These are phyloP conservation scores for Thalassaphorura encarpata DNA, from an alignment of 1,140 invertebrate genomes.

Conservation along the genomic window DNA sequence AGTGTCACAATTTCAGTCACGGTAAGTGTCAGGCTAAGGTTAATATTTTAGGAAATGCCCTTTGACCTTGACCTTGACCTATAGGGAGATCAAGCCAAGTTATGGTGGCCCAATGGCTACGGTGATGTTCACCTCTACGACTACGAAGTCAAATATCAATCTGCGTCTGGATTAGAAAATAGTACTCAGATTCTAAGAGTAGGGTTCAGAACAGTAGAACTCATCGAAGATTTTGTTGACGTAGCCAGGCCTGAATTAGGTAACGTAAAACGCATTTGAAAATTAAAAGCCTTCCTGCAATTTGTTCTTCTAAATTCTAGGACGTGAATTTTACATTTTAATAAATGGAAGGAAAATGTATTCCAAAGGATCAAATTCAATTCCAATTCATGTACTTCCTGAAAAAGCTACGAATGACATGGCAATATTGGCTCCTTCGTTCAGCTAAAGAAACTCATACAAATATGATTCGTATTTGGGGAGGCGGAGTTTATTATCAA, in stretches of 20 bases:
- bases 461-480: conserved; percentile 97
- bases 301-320: conserved; percentile 37
- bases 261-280: conserved; percentile 1
- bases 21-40: not conserved
- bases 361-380: conserved; percentile 93
- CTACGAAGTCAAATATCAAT: conserved; percentile 46
- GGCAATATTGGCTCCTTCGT: conserved; percentile 50
- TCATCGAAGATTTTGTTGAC: conserved; percentile 56
- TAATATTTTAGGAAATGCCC: no score
- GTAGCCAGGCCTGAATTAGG: conserved; percentile 23
- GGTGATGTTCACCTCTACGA: conserved; percentile 59
- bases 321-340: conserved; percentile 76
- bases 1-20: not conserved
- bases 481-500: conserved; percentile 73
- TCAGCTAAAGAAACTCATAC: conserved; percentile 71
- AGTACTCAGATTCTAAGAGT: conserved; percentile 46
- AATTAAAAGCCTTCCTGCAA: not conserved
- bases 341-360: conserved; percentile 86
- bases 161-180: conserved; percentile 34
- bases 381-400: conserved; percentile 78
- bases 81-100: conserved; percentile 37
- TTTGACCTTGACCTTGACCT: no score
- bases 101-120: conserved; percentile 30
- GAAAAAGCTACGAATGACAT: conserved; percentile 51
- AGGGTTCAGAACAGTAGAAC: conserved; percentile 77